phyloP scores from a whole-genome alignment of 2,113 vertebrate species.

The Taxidea taxus region DNA sequence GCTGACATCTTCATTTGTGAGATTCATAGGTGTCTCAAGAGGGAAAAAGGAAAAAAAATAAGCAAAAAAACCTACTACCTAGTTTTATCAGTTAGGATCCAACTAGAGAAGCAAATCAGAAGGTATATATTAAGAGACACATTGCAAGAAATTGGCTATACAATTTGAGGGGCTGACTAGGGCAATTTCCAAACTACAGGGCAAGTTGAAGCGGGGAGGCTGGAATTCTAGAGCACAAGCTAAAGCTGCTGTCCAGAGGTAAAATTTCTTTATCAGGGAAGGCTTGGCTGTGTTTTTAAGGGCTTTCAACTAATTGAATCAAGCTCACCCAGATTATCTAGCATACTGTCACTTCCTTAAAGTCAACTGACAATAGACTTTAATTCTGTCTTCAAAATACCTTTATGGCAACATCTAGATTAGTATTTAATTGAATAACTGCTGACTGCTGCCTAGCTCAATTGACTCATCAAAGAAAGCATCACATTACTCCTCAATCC shows the following conservation, averaged over 20 bases:
- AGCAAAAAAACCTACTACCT: not conserved
- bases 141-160: not conserved
- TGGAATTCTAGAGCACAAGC: not conserved
- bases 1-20: not conserved
- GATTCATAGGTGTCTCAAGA: not conserved
- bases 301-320: not conserved
- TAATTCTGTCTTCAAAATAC: not conserved
- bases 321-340: not conserved
- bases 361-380: not conserved
- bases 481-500: not conserved
- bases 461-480: not conserved
- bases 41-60: not conserved
- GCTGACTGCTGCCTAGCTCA: not conserved
- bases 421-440: not conserved
- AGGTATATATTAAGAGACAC: not conserved
- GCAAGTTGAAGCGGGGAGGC: fast-evolving
- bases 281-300: not conserved
- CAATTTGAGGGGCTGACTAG: not conserved
- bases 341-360: not conserved
- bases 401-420: not conserved
- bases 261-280: not conserved
- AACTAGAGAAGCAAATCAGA: not conserved
- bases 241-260: not conserved
- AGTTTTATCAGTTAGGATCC: not conserved
- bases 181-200: not conserved